phyloP scores from a whole-genome alignment of 1,140 invertebrate genomes.

The Drosophila lini region DNA sequence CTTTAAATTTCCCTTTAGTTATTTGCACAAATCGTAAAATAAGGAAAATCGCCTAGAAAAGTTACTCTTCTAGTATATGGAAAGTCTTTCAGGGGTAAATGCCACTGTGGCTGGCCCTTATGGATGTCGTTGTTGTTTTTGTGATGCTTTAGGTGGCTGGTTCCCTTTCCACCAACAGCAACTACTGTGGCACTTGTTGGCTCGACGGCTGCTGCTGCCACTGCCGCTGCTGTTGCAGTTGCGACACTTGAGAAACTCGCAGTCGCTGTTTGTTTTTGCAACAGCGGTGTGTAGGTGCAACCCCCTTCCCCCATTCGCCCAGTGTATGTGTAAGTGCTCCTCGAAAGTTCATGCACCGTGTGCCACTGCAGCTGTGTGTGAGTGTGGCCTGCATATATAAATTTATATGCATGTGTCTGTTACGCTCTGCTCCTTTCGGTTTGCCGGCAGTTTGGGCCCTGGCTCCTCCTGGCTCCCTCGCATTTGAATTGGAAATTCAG shows the following conservation, averaged over 20 bases:
- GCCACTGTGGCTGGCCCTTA: conserved; percentile 51
- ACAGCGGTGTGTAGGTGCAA: conserved; percentile 58
- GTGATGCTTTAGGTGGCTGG: conserved; percentile 35
- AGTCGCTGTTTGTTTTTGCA: conserved; percentile 74
- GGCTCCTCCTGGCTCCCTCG: conserved; percentile 16
- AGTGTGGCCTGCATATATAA: conserved; percentile 39
- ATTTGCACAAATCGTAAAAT: not conserved
- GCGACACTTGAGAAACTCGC: conserved; percentile 73
- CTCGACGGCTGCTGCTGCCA: conserved; percentile 42
- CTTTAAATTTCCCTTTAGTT: not conserved
- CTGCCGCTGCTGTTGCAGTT: conserved; percentile 42
- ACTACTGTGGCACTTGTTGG: conserved; percentile 74
- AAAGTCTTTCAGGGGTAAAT: conserved; percentile 2
- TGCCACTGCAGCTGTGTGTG: conserved; percentile 30
- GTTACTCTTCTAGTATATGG: not conserved
- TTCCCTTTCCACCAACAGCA: conserved; percentile 38
- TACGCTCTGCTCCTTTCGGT: conserved; percentile 50
- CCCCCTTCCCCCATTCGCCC: conserved; percentile 5
- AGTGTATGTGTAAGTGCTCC: conserved; percentile 67
- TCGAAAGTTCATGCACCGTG: conserved; percentile 81
- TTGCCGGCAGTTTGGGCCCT: conserved; percentile 43
- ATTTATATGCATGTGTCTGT: conserved; percentile 68
- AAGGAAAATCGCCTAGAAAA: not conserved
- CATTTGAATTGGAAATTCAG: conserved; percentile 79
- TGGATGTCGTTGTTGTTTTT: conserved; percentile 41